phyloP scores from a whole-genome alignment of 2,113 vertebrate species.

The Gambusia holbrooki region DNA sequence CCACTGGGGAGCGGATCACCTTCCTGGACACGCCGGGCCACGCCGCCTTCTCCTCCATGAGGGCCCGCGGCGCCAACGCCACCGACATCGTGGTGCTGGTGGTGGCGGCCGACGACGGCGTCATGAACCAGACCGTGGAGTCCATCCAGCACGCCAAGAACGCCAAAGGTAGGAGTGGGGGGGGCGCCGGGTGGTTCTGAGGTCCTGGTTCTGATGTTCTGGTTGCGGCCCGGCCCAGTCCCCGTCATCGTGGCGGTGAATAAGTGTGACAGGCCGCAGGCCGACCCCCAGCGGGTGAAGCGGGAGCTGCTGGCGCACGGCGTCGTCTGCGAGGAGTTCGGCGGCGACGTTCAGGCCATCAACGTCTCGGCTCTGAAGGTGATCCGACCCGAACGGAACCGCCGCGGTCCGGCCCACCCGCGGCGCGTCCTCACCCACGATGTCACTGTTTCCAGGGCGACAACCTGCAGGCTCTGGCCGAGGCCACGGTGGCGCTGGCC shows the following conservation, averaged over 20 bases:
- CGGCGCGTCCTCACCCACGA: background rate
- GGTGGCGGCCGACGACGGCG: conserved; percentile 95
- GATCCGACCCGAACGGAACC: background rate
- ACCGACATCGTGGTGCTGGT: conserved; percentile 95
- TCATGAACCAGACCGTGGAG: conserved; percentile 96
- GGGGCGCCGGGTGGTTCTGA: background rate
- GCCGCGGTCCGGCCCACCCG: background rate
- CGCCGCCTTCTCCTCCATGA: conserved; percentile 94
- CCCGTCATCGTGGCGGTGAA: conserved; percentile 94
- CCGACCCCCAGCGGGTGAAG: conserved; percentile 88
- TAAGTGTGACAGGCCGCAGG: conserved; percentile 92
- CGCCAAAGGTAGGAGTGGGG: conserved; percentile 79
- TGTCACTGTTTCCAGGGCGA: conserved; percentile 81
- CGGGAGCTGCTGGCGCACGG: conserved; percentile 86
- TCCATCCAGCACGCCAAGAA: conserved; percentile 91
- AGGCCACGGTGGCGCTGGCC: conserved; percentile 89
- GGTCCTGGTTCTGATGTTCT: background rate
- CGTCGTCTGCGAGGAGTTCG: conserved; percentile 92
- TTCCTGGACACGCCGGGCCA: conserved; percentile 98
- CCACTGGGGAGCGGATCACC: conserved; percentile 94
- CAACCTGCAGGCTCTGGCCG: conserved; percentile 88
- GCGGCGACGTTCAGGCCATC: conserved; percentile 93
- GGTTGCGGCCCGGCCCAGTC: conserved; percentile 72
- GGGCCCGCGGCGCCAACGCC: conserved; percentile 88
- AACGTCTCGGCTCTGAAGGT: conserved; percentile 93